Percentiles rank a stretch among this genome's conserved stretches.
These are phyloP conservation scores for Dynastes hyllus DNA, from an alignment of 2,888 invertebrate genomes.

Conservation along the genomic window DNA sequence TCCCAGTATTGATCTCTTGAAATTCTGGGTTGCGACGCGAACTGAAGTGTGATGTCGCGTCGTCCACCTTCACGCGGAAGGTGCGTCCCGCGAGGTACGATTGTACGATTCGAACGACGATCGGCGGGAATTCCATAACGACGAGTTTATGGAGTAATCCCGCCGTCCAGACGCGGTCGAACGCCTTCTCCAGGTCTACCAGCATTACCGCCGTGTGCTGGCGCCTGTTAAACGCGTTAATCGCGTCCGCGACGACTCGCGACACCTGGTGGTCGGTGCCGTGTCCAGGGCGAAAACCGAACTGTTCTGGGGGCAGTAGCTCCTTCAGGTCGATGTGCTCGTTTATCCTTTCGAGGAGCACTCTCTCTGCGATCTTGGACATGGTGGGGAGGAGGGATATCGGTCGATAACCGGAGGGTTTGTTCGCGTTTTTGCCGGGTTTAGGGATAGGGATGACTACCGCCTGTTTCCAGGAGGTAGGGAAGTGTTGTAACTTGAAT, in stretches of 20 bases:
- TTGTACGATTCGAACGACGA: constrained; percentile 30
- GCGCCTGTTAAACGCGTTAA: background rate
- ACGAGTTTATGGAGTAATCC: background rate
- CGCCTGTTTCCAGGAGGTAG: constrained; percentile 56
- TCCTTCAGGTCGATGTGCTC: background rate
- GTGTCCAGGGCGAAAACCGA: constrained; percentile 60
- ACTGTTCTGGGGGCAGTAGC: constrained; percentile 55
- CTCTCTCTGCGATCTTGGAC: constrained; percentile 57
- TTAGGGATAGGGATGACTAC: no score
- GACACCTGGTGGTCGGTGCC: constrained; percentile 60
- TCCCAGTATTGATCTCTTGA: constrained; percentile 59
- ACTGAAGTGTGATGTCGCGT: no score
- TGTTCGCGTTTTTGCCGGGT: no score
- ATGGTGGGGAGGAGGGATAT: background rate
- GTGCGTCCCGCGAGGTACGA: constrained; percentile 45
- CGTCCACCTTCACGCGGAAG: constrained; percentile 57
- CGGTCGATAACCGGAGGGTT: constrained; percentile 39
- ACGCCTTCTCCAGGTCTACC: no score
- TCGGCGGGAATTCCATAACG: constrained; percentile 54
- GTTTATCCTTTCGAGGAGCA: constrained; percentile 11
- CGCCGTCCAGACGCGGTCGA: no score
- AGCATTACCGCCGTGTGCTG: no score
- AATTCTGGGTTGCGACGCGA: constrained; percentile 61
- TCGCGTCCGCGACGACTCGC: constrained; percentile 55
- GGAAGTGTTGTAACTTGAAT: constrained; percentile 53